Evolutionary conservation across 2,797 vertebrate genomes (phyloP).

Genomic region (Sebastes itinus): DNA sequence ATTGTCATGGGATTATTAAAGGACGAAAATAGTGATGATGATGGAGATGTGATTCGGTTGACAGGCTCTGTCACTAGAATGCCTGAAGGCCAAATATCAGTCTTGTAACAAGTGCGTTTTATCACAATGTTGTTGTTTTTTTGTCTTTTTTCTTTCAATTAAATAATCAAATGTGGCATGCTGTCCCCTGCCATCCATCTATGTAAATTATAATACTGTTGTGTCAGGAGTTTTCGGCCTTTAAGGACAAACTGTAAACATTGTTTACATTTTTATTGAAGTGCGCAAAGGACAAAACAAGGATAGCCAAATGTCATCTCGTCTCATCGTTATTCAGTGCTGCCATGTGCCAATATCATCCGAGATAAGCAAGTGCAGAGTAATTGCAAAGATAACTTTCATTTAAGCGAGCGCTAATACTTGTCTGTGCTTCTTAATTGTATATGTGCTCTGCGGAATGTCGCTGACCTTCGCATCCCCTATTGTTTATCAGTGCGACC

Average conservation of each 20-base stretch:
- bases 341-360: constrained; percentile 63
- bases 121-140: background rate
- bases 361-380: constrained; percentile 72
- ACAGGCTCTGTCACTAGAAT: background rate
- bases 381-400: constrained; percentile 81
- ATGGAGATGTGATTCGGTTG: background rate
- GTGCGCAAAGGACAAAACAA: constrained; percentile 68
- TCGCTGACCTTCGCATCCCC: constrained; percentile 64
- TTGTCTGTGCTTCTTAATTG: constrained; percentile 68
- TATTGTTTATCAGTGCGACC: constrained; percentile 57
- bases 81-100: constrained; percentile 3
- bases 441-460: constrained; percentile 58
- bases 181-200: constrained; percentile 27
- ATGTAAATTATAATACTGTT: constrained; percentile 43
- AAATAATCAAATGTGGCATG: constrained; percentile 36
- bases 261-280: constrained; percentile 76
- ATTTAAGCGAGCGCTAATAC: constrained; percentile 69
- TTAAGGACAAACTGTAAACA: constrained; percentile 58
- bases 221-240: constrained; percentile 42
- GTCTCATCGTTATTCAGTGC: constrained; percentile 74
- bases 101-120: background rate
- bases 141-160: background rate
- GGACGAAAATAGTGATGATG: background rate
- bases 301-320: constrained; percentile 67
- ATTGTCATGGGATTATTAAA: background rate